Evolutionary conservation across 2,113 vertebrate genomes (phyloP), one percentile per base, ranked within the genome.

Genomic region (Galbula dea): DNA sequence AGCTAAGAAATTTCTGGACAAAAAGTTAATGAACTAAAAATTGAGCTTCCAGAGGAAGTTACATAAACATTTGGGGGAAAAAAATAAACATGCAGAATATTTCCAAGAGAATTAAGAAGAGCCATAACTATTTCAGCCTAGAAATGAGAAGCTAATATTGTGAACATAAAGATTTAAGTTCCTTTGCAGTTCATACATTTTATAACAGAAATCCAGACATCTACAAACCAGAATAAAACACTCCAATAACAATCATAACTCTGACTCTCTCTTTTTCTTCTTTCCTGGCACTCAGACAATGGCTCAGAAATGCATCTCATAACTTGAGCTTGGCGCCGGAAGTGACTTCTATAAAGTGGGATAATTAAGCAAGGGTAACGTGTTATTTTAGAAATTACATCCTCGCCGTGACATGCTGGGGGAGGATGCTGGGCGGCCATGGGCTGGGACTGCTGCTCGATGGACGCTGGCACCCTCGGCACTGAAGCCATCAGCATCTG

Each of bases 381-480:
- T 93, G 92, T 92, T 96, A 89, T 91, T 97, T 96, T 89, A 94
- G 95, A 86, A 96, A 96, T 93, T 93, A 95, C 88, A 93, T 89
- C 93, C 90, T 91, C 24, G 66, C 87, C 52, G 69, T 78, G 88
- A 95, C 90, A 72, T 0, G 81, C 86, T 0, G 1, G 87, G 75
- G 94, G 69, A 92, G 94, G 92, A 88, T 37, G 76, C 81, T 4
- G 68, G 61, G 76, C 7, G 1, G 89, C 87, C 8, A 2, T 0
- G 5, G 86, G 71, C 89, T 79, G 89, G 3, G 52, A 8, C 79
- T 0, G 5, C 86, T 55, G 80, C 90, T 88, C 2, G 2, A 18
- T 9, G 11, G 1, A 0, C 3, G 13, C 84, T 67, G 89, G 79
- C 86, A 87, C 58, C 37, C 85, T 34, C 8, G 3, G 68, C 29